These are phyloP conservation scores for Osmerus mordax DNA, from an alignment of 2,113 vertebrate genomes.

Conservation along the genomic window DNA sequence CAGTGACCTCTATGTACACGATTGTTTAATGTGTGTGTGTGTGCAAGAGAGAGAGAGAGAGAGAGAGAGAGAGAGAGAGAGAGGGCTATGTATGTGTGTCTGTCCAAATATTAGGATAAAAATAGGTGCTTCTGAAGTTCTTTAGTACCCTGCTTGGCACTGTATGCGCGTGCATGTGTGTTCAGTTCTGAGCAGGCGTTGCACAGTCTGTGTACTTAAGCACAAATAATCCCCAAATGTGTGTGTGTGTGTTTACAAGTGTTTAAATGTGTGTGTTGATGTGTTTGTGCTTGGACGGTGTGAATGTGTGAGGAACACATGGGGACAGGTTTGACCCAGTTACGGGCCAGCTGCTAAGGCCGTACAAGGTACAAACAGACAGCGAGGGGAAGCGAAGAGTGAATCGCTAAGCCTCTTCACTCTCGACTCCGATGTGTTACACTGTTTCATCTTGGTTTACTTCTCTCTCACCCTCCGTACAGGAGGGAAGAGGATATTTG, in stretches of 20 bases:
- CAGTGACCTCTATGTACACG: neutral
- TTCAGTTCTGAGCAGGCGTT: conserved; percentile 1
- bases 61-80: neutral
- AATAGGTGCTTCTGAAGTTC: too few species aligned
- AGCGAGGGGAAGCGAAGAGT: neutral
- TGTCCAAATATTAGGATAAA: neutral
- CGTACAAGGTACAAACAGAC: conserved; percentile 16
- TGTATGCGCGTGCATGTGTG: conserved; percentile 15
- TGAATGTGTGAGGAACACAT: conserved; percentile 14
- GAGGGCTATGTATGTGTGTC: neutral
- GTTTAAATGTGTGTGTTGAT: conserved; percentile 7
- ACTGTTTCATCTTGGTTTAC: neutral
- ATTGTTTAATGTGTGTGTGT: neutral
- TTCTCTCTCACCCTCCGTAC: neutral
- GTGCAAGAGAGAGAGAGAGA: neutral
- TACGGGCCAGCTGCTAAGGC: conserved; percentile 26
- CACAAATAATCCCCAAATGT: too few species aligned
- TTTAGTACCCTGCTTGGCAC: neutral
- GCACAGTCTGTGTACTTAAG: too few species aligned
- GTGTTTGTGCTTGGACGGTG: conserved; percentile 9
- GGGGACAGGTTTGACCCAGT: conserved; percentile 43
- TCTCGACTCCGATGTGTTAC: conserved; percentile 7
- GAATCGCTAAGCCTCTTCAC: conserved; percentile 10
- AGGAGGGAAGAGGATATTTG: neutral
- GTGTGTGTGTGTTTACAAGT: neutral